Conservation (phyloP, 2,888 invertebrate species). For the Tenodera sinensis region DNA sequence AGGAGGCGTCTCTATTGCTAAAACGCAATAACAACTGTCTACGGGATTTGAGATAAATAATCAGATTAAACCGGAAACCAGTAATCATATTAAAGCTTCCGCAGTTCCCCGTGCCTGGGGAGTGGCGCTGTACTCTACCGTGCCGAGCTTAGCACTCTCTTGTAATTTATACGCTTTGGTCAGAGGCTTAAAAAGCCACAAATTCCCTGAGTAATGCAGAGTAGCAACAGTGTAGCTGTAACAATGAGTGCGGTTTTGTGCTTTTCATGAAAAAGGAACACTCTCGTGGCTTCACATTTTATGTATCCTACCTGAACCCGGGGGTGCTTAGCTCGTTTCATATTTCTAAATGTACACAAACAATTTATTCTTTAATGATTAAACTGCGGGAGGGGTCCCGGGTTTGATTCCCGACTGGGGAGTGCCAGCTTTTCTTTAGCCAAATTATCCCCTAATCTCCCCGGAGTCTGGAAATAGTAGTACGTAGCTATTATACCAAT, state of each 20-base stretch:
- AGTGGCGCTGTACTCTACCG: neutral
- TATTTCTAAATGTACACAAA: neutral
- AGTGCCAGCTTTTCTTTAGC: no score
- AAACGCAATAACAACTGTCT: conserved; percentile 4
- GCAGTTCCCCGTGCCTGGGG: neutral
- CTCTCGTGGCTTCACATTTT: neutral
- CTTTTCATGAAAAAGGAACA: neutral
- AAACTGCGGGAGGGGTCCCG: no score
- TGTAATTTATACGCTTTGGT: conserved; percentile 13
- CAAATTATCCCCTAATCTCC: no score
- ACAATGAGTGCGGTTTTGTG: neutral
- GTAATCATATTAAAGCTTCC: conserved; percentile 5
- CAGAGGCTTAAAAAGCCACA: conserved; percentile 20
- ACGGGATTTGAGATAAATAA: conserved; percentile 7
- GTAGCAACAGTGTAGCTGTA: neutral
- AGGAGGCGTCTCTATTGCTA: neutral
- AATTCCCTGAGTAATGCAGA: conserved; percentile 19
- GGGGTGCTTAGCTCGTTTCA: neutral
- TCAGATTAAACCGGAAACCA: neutral
- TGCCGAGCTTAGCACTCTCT: neutral
- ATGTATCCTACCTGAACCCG: neutral
- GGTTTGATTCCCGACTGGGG: no score
- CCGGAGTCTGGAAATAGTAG: no score
- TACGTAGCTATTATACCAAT: no score
- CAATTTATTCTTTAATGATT: no score